phyloP scores from a whole-genome alignment of 2,888 invertebrate species.

The Aromia moschata region DNA sequence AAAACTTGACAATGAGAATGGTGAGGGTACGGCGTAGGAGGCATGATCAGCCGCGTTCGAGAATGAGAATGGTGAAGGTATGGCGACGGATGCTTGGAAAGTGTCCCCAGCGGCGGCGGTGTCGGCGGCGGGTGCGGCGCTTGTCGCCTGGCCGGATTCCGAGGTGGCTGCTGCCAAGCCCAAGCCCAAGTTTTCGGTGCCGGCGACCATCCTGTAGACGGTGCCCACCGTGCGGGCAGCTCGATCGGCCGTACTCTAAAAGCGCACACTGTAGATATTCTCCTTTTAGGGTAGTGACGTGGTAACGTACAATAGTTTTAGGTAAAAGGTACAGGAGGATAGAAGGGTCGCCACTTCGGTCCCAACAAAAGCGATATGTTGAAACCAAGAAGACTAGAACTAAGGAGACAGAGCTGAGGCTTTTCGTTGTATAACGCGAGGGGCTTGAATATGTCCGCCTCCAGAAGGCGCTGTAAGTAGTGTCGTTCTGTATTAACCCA shows the following conservation, averaged over 20 bases:
- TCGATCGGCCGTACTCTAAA: conserved; percentile 80
- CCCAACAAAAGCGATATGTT: no score
- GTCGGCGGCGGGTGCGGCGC: conserved; percentile 31
- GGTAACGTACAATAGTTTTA: no score
- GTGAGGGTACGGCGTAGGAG: conserved; percentile 30
- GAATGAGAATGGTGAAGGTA: conserved; percentile 18
- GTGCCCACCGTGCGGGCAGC: conserved; percentile 82
- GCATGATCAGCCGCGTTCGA: conserved; percentile 32
- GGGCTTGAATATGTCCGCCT: no score
- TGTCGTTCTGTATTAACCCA: no score
- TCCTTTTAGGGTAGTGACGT: no score
- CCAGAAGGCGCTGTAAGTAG: no score
- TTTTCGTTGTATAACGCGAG: no score
- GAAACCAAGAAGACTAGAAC: no score
- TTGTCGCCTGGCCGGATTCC: conserved; percentile 33
- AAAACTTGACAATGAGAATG: conserved; percentile 32
- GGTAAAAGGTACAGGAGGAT: no score
- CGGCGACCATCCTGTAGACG: conserved; percentile 80
- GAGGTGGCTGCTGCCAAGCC: conserved; percentile 67
- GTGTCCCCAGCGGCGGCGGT: no score
- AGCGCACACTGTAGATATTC: conserved; percentile 44
- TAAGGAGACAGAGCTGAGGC: no score
- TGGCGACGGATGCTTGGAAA: conserved; percentile 33
- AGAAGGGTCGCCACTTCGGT: no score
- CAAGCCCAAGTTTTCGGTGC: conserved; percentile 78